These are phyloP conservation scores for Panthera leo DNA, from an alignment of 2,113 vertebrate species.

Conservation along the genomic window DNA sequence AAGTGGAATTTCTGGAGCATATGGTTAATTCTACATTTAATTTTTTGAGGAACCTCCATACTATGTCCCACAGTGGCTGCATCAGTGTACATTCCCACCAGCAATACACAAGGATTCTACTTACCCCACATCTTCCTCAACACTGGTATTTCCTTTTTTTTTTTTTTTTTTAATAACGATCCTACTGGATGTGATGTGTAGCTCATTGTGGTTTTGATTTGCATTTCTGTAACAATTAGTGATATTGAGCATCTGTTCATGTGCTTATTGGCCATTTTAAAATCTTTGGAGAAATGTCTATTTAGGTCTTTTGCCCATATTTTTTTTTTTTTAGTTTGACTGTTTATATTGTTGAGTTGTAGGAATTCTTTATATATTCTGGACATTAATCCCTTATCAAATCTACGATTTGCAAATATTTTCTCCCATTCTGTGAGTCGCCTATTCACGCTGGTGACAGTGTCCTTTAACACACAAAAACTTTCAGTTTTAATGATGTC, in stretches of 20 bases:
- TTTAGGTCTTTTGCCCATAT: neutral
- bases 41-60: neutral
- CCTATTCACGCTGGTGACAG: neutral
- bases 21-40: neutral
- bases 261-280: neutral
- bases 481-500: neutral
- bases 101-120: neutral
- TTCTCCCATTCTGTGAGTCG: neutral
- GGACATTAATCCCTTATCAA: neutral
- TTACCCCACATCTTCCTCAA: neutral
- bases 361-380: neutral
- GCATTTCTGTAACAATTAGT: neutral
- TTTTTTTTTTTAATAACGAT: neutral
- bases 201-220: neutral
- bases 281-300: neutral
- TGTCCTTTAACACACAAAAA: neutral
- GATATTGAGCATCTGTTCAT: neutral
- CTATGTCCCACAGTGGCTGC: neutral
- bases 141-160: neutral
- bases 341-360: neutral
- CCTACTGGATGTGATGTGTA: neutral
- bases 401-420: constrained; percentile 9
- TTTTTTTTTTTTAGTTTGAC: neutral
- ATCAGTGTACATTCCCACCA: neutral
- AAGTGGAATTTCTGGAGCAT: neutral